phyloP scores from a whole-genome alignment of 2,888 invertebrate genomes.

The Limnephilus auricula region DNA sequence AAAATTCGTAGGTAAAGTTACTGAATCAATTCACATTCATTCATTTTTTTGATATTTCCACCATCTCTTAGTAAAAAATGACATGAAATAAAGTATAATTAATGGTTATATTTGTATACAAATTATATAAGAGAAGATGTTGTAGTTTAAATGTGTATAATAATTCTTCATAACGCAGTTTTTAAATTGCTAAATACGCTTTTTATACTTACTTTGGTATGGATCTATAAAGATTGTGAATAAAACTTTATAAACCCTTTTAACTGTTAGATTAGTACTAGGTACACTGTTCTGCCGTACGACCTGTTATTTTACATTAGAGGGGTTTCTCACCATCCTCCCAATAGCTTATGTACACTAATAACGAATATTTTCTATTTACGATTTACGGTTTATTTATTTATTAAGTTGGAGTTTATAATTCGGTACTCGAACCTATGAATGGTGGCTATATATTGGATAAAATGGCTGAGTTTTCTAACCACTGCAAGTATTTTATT shows the following conservation, averaged over 20 bases:
- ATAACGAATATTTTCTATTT: too few relatives aligned
- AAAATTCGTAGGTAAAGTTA: too few relatives aligned
- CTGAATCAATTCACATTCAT: not conserved
- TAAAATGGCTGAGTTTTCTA: too few relatives aligned
- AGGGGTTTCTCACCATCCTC: too few relatives aligned
- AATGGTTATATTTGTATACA: slow-evolving; percentile 29
- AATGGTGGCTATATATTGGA: too few relatives aligned
- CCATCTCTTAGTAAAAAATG: not conserved
- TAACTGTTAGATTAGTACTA: not conserved
- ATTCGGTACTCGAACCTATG: too few relatives aligned
- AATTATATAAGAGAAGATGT: slow-evolving; percentile 32
- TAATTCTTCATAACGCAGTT: slow-evolving; percentile 43
- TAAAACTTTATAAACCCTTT: not conserved
- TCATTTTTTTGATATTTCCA: slow-evolving; percentile 12
- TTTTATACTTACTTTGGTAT: slow-evolving; percentile 50
- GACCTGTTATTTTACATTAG: not conserved
- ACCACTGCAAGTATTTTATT: too few relatives aligned
- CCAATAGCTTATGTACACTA: too few relatives aligned
- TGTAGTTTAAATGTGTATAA: slow-evolving; percentile 45
- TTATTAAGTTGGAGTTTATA: too few relatives aligned
- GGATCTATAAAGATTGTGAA: slow-evolving; percentile 36
- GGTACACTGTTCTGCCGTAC: not conserved
- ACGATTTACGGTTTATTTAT: too few relatives aligned
- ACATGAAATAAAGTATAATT: slow-evolving; percentile 27
- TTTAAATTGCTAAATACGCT: slow-evolving; percentile 48